Base-by-base conservation (phyloP, 2,113 vertebrate genomes). In the Saguinus imperator region DNA sequence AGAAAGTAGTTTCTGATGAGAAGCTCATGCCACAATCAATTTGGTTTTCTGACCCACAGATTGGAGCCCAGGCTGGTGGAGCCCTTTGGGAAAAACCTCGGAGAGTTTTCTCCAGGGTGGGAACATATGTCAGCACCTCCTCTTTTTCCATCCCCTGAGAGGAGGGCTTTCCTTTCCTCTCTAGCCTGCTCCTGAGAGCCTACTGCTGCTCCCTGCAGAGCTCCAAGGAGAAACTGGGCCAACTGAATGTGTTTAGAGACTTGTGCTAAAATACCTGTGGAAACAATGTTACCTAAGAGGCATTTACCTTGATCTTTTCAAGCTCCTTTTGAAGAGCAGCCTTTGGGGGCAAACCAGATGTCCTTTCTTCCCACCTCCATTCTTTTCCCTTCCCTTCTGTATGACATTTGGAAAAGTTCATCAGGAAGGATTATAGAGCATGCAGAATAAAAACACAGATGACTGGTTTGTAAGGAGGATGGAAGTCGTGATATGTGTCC, bases 281-380 rank as follows among this genome's bases (percentile, higher is more conserved):
- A 94, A 94, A 94, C 72, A 97, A 48, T 82, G 96, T 70, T 94
- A 27, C 90, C 76, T 35, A 66, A 61, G 81, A 92, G 75, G 89
- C 77, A 70, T 92, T 96, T 95, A 94, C 91, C 94, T 91, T 92
- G 79, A 73, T 98, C 94, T 96, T 96, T 96, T 84, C 86, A 83
- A 96, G 79, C 25, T 61, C 72, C 50, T 93, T 94, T 89, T 82
- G 61, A 97, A 94, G 91, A 87, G 70, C 43, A n/a, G 85, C 52
- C 64, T 32, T 55, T 57, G 50, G 37, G 48, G 43, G 75, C 86
- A 68, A 91, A 84, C 87, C 80, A 83, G 84, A 94, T 88, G 87
- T 73, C 85, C 37, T 94, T 96, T 83, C 92, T 66, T 94, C 80
- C 87, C 94, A 94, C 87, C 32, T 21, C 81, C 66, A 50, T 94